Base-by-base conservation (phyloP, 2,113 vertebrate genomes). In the Larimichthys crocea region DNA sequence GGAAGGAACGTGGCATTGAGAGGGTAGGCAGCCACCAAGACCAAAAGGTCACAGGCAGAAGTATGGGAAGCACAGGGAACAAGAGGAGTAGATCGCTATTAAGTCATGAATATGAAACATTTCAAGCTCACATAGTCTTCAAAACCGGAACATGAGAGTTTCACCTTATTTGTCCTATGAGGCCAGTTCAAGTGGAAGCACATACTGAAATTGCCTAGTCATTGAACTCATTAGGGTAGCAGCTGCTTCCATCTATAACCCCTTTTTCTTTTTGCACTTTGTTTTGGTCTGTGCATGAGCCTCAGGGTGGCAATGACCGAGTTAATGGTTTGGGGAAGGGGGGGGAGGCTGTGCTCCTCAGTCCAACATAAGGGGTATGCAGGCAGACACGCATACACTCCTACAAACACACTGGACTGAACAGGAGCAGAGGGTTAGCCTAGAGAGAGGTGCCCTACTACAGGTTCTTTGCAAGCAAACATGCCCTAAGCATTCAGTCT, bases 211-310 rank as follows among this genome's bases (percentile, higher is more conserved):
- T 26, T 64, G 84, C 68, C 50, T 24, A 53, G 84, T 91, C 87
- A 91, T 79, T 90, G 91, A 88, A 87, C 83, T 90, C 83, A 87
- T 92, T 77, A 78, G 68, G 56, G 72, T 79, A 24, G 84, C 86
- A 87, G 84, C 84, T 86, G 88, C 77, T 73, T 89, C 79, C 73
- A 78, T 92, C 84, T 91, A 63, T 88, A 82, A 83, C 76, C 82
- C 78, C 82, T 56, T 76, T 61, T 83, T 80, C 52, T 83, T 89
- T 70, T 80, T 88, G 79, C 66, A 78, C 60, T 85, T 86, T 91
- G 88, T 92, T 90, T 86, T 89, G 56, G 76, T 83, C 86, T 87
- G 81, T 88, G 88, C 89, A 85, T 92, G 89, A 52, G 92, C 93
- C 88, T 89, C 84, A 57, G 89, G 86, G 83, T 90, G 80, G 89